Evolutionary conservation across 2,113 vertebrate species (phyloP), one percentile per base, ranked within the genome.

Genomic region (Eretmochelys imbricata): DNA sequence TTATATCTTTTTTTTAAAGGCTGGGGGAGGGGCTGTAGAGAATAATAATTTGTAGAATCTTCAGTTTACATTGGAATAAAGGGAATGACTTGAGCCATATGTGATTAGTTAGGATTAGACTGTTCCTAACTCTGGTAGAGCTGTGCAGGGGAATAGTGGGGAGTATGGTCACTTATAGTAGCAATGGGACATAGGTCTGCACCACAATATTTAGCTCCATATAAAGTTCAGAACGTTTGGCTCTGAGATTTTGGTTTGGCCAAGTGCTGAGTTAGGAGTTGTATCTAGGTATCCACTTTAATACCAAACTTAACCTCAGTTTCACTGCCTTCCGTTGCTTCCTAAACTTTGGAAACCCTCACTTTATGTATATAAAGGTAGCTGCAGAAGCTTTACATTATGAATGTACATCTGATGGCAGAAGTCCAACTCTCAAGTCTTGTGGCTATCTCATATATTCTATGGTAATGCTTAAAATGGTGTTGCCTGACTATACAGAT

Each of bases 291-390:
- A 38, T 59, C 14, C 84, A 25, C 16, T 46, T 3, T 1, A 1
- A 22, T 72, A 3, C 0, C 0, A 0, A 62, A 50, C 19, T 0
- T 0, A 12, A 46, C 75, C 22, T 75, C 19, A 12, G 42, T 53
- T 88, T 86, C 50, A 69, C 16, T 80, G 51, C 31, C 89, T 81
- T 83, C 19, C 3, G 48, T 27, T 50, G 17, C 11, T 94, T 22
- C 3, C 62, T n/a, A n/a, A n/a, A 38, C 8, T 38, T 69, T 69
- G 35, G 35, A n/a, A 69, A 20, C 35, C 35, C 35, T 38, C 0
- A 0, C 19, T 84, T 54, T 3, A 25, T 50, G 20, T 0, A 0
- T 22, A 3, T 29, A 83, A 88, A 75, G 49, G 12, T 84, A 54
- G 1, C 48, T 78, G 9, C 25, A 81, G 9, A 6, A 10, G 5